These are phyloP conservation scores for Lamellibrachia columna DNA, from an alignment of 2,888 invertebrate genomes.

Conservation along the genomic window DNA sequence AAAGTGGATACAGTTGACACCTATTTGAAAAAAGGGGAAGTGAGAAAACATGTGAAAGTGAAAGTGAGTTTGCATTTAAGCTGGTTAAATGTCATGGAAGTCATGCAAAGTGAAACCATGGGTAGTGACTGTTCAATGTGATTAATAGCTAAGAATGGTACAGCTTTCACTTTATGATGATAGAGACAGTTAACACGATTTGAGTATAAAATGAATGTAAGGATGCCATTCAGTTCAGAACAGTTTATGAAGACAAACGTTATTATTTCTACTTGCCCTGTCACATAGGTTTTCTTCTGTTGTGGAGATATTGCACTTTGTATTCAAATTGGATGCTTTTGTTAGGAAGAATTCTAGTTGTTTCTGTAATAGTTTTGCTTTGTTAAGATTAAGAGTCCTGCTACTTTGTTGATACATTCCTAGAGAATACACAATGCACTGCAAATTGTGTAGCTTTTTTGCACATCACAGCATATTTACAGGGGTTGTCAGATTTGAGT, in stretches of 20 bases:
- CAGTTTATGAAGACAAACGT: background rate
- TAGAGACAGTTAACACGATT: background rate
- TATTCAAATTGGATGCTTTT: background rate
- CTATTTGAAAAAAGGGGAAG: background rate
- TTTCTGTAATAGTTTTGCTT: background rate
- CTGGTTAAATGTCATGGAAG: background rate
- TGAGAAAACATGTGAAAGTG: background rate
- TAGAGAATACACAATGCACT: background rate
- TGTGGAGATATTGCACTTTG: background rate
- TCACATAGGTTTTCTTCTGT: background rate
- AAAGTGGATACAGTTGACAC: background rate
- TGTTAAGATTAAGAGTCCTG: background rate
- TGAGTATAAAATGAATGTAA: background rate
- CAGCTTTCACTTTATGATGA: background rate
- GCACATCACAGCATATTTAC: background rate
- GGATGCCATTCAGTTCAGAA: background rate
- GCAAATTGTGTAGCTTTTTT: background rate
- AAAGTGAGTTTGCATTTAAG: background rate
- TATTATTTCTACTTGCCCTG: background rate
- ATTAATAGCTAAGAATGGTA: background rate
- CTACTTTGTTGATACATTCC: background rate
- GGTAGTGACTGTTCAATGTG: background rate
- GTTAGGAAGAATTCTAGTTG: background rate
- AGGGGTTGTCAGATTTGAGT: background rate
- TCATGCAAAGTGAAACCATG: background rate